phyloP scores from a whole-genome alignment of 2,888 invertebrate genomes.

The Hetaerina titia region DNA sequence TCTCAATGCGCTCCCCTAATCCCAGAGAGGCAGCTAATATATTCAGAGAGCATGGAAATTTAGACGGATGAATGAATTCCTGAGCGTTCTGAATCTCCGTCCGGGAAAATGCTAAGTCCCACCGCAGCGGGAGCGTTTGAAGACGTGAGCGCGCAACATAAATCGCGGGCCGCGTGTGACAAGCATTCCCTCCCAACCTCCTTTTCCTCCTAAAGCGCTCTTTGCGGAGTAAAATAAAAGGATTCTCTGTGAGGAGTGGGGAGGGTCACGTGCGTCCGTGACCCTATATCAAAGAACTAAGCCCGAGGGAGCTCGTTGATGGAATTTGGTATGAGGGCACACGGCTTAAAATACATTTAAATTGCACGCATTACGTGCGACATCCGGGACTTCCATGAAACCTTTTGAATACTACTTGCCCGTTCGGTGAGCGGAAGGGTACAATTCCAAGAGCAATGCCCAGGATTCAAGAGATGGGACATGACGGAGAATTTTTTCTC shows the following conservation, averaged over 20 bases:
- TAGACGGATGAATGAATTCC: neutral
- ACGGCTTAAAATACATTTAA: neutral
- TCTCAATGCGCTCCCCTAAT: neutral
- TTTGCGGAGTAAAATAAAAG: conserved; percentile 12
- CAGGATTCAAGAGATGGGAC: no score
- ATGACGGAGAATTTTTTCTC: no score
- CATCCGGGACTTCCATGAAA: neutral
- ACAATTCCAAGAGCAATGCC: no score
- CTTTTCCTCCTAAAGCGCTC: conserved; percentile 1
- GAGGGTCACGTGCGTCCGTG: neutral
- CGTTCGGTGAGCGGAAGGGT: no score
- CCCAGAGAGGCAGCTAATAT: neutral
- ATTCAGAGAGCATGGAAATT: neutral
- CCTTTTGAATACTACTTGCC: no score
- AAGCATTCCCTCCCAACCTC: neutral
- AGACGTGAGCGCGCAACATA: neutral
- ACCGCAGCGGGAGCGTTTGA: conserved; percentile 13
- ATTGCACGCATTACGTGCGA: neutral
- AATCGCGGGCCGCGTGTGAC: neutral
- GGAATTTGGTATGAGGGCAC: neutral
- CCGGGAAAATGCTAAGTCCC: neutral
- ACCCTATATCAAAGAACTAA: conserved; percentile 22
- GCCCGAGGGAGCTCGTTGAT: neutral
- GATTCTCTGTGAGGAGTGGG: neutral
- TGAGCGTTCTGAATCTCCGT: neutral